Percentiles rank a stretch among this genome's conserved stretches.
These are phyloP conservation scores for Scytalopus superciliaris DNA, from an alignment of 2,113 vertebrate species.

Conservation along the genomic window DNA sequence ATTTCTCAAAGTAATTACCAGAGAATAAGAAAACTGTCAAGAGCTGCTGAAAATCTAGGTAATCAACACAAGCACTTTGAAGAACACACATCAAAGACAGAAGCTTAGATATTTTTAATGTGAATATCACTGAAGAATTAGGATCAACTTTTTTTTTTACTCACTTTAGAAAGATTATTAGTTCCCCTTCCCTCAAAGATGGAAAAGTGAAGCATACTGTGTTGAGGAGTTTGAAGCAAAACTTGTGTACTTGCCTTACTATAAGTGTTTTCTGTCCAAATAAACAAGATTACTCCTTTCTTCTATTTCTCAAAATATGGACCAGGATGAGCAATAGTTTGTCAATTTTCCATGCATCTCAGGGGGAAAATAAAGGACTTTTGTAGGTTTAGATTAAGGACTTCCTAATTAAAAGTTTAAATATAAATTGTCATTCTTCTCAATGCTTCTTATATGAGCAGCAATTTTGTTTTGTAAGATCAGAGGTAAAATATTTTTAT, in stretches of 20 bases:
- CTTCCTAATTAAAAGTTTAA: neutral
- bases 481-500: neutral
- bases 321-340: neutral
- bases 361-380: neutral
- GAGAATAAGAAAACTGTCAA: slow-evolving; percentile 11
- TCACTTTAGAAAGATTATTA: neutral
- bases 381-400: neutral
- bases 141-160: neutral
- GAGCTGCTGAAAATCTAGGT: neutral
- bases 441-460: neutral
- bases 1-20: slow-evolving; percentile 17
- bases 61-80: slow-evolving; percentile 17
- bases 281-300: neutral
- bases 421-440: neutral
- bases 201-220: neutral
- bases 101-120: neutral
- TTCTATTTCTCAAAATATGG: neutral
- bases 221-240: neutral
- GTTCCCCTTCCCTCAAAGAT: neutral
- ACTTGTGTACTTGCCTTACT: neutral
- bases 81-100: neutral
- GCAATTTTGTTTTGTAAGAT: neutral
- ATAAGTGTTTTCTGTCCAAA: neutral
- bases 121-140: neutral
- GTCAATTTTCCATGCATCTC: neutral